Evolutionary conservation across 2,113 vertebrate genomes (phyloP), one percentile per base, ranked within the genome.

Genomic region (Chaenogobius annularis): DNA sequence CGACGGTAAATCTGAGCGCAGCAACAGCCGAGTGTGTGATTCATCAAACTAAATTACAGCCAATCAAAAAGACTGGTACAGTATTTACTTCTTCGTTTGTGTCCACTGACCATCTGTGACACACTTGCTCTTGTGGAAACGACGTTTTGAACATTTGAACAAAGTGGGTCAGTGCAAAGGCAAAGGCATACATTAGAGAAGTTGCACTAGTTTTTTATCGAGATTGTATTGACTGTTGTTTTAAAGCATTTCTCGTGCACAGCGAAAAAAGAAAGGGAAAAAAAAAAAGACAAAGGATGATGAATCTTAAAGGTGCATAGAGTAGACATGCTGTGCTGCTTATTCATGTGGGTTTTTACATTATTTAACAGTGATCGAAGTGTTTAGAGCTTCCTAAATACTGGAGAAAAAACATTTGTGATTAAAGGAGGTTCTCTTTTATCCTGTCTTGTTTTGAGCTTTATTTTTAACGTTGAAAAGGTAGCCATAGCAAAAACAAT

Each of bases 31-130:
- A n/a, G 62, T 10, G 47, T 47, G 61, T 72, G 85, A 80, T 48
- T 87, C 79, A 75, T 75, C 69, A 10, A 40, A 54, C 12, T 23
- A 77, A 79, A 66, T 72, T 73, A 75, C 80, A 83, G 71, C 73
- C 70, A 75, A 73, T 80, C 79, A 80, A 81, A 40, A 78, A 75
- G 74, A 74, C 63, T 78, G 69, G 70, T 67, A 31, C 26, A 31
- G 26, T 31, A 79, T 79, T 81, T 82, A 75, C 69, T 52, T 50
- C 59, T 50, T 80, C 22, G 19, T 35, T 58, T 73, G 44, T n/a
- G 66, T 65, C 22, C 59, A 3, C 52, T 44, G 43, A 22, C 62
- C 44, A 9, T 47, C 67, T 66, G 3, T 20, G 37, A 55, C 31
- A 50, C 40, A 40, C 5, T 44, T 23, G 4, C 31, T 54, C 47